Percentiles rank a stretch among this genome's conserved stretches.
These are phyloP conservation scores for Xestia sexstrigata DNA, from an alignment of 2,888 invertebrate species.

Conservation along the genomic window DNA sequence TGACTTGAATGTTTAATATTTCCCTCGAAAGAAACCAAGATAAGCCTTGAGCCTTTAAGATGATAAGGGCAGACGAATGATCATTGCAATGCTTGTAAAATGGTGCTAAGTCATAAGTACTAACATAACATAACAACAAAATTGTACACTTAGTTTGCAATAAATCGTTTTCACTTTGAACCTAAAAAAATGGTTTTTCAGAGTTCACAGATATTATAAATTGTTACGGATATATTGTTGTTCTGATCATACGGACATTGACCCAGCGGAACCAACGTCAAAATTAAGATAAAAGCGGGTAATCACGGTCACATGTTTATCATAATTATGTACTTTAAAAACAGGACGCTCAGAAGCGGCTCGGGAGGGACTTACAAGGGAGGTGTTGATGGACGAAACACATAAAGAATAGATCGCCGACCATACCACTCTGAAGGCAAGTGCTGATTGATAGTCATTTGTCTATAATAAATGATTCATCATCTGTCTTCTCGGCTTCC, in stretches of 20 bases:
- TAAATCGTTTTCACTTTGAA: too few relatives aligned
- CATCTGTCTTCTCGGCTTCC: too few relatives aligned
- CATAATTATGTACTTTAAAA: not conserved
- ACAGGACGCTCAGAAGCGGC: constrained; percentile 8
- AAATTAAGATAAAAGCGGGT: not conserved
- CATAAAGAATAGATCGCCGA: constrained; percentile 15
- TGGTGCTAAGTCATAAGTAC: too few relatives aligned
- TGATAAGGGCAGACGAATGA: too few relatives aligned
- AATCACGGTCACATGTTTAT: constrained; percentile 25
- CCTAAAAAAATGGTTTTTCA: not conserved
- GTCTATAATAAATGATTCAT: too few relatives aligned
- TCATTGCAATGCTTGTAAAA: too few relatives aligned
- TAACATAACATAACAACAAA: too few relatives aligned
- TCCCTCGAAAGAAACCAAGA: not conserved
- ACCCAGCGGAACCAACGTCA: not conserved
- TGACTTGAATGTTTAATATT: constrained; percentile 39
- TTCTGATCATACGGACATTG: constrained; percentile 10
- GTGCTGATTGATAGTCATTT: constrained; percentile 14
- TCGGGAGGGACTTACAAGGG: constrained; percentile 21
- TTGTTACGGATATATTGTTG: not conserved
- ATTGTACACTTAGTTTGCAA: too few relatives aligned
- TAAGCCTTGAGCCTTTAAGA: too few relatives aligned
- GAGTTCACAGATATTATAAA: not conserved
- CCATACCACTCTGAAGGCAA: not conserved
- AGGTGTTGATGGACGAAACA: constrained; percentile 41